These are phyloP conservation scores for Apostichopus japonicus DNA, from an alignment of 35 echinoderm and acorn worm species.

Conservation along the genomic window DNA sequence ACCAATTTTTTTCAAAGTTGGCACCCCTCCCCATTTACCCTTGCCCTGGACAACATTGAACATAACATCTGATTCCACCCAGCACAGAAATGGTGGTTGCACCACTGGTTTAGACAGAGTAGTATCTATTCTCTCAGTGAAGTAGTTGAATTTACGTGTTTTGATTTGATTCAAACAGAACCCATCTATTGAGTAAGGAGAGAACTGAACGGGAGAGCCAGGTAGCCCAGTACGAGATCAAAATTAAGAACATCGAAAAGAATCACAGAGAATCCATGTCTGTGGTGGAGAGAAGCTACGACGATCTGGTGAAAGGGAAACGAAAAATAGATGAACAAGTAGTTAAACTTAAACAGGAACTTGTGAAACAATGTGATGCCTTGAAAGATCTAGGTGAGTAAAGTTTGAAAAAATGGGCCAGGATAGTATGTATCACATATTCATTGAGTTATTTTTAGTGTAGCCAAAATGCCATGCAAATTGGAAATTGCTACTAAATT, in stretches of 20 bases:
- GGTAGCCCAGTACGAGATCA: constrained; percentile 66
- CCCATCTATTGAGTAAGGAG: constrained; percentile 63
- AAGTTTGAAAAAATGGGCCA: background rate
- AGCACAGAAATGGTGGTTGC: no score
- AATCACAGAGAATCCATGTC: constrained; percentile 71
- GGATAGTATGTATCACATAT: no score
- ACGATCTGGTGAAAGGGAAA: constrained; percentile 71
- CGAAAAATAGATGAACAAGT: constrained; percentile 75
- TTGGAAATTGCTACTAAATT: no score
- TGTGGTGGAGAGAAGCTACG: constrained; percentile 78
- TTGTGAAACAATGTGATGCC: constrained; percentile 77
- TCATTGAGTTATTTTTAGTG: no score
- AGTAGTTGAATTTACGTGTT: background rate
- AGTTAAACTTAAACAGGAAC: constrained; percentile 73
- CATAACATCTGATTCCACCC: no score
- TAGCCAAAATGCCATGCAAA: no score
- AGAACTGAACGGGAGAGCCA: constrained; percentile 41
- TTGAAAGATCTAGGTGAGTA: constrained; percentile 83
- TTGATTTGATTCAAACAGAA: background rate
- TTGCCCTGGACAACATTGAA: no score
- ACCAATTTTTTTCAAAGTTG: no score
- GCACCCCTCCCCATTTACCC: no score
- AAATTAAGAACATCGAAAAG: constrained; percentile 86
- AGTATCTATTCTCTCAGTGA: no score
- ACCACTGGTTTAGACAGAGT: no score